Evolutionary conservation across 1,140 invertebrate genomes (phyloP).

Genomic region (Cydia amplana): DNA sequence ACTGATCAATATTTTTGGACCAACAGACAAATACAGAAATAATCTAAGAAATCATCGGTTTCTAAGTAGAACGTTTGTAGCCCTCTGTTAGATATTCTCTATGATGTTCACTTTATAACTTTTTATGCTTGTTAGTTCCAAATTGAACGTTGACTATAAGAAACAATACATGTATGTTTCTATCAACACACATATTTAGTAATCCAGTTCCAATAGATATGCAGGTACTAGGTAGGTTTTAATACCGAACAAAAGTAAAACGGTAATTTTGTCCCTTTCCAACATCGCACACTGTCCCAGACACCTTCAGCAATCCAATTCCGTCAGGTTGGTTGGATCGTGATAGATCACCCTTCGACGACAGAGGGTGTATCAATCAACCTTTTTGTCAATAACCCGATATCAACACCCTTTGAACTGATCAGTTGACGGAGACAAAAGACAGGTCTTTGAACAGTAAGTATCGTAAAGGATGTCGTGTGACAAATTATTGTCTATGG

Average conservation of each 20-base stretch:
- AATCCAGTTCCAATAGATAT: too few relatives aligned
- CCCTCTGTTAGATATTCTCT: too few relatives aligned
- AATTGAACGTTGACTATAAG: too few relatives aligned
- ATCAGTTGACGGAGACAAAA: constrained; percentile 8
- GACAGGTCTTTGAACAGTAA: constrained; percentile 3
- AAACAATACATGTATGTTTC: too few relatives aligned
- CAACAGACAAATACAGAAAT: too few relatives aligned
- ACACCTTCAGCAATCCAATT: not conserved
- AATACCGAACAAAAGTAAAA: not conserved
- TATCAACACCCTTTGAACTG: constrained; percentile 28
- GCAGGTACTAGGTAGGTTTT: too few relatives aligned
- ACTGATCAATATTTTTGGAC: too few relatives aligned
- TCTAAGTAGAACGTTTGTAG: too few relatives aligned
- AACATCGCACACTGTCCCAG: not conserved
- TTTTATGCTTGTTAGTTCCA: too few relatives aligned
- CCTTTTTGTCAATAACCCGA: constrained; percentile 30
- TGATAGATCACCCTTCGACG: constrained; percentile 28
- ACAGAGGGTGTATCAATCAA: constrained; percentile 29
- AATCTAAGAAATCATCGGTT: too few relatives aligned
- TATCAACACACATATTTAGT: too few relatives aligned
- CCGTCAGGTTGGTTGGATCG: not conserved
- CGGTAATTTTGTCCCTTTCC: not conserved
- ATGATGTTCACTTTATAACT: too few relatives aligned
- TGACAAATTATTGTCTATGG: not conserved
- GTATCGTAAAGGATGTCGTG: not conserved